These are phyloP conservation scores for Aegypius monachus DNA, from an alignment of 2,113 vertebrate species.

Conservation along the genomic window DNA sequence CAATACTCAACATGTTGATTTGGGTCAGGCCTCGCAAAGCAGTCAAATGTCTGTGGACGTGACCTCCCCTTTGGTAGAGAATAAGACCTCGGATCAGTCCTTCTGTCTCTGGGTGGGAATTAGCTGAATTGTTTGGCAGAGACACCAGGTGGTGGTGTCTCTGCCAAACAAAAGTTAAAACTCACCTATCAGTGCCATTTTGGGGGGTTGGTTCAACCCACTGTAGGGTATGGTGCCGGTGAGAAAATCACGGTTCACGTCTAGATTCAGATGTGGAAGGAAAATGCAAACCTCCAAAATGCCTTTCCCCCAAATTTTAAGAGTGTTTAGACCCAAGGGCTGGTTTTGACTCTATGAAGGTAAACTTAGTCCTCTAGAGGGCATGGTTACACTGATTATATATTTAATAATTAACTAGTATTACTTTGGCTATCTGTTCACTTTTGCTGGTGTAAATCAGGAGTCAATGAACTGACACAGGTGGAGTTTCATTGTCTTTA, in stretches of 20 bases:
- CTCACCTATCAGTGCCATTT: not conserved
- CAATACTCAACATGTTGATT: not conserved
- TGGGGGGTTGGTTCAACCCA: not conserved
- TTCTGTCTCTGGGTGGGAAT: not conserved
- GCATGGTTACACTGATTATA: slow-evolving; percentile 65
- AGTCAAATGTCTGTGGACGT: accelerated
- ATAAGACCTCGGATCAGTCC: not conserved
- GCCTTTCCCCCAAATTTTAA: not conserved
- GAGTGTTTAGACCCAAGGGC: not conserved
- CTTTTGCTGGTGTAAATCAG: not conserved
- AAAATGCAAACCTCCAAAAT: not conserved
- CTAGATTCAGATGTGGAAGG: not conserved
- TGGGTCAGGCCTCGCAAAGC: not conserved
- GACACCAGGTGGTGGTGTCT: not conserved
- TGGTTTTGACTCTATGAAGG: slow-evolving; percentile 5
- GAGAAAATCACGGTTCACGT: accelerated
- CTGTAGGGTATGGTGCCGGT: not conserved
- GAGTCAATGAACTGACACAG: not conserved
- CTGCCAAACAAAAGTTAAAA: not conserved
- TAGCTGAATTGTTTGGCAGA: not conserved
- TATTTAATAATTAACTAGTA: slow-evolving; percentile 54
- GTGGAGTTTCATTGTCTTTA: not conserved
- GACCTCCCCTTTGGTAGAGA: not conserved
- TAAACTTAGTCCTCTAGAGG: slow-evolving; percentile 62
- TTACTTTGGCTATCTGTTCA: not conserved